A percentile compares a stretch with the other conserved stretches of the same genome.
These are phyloP conservation scores for Coleophora flavipennella DNA, from an alignment of 2,888 invertebrate genomes.

Conservation along the genomic window DNA sequence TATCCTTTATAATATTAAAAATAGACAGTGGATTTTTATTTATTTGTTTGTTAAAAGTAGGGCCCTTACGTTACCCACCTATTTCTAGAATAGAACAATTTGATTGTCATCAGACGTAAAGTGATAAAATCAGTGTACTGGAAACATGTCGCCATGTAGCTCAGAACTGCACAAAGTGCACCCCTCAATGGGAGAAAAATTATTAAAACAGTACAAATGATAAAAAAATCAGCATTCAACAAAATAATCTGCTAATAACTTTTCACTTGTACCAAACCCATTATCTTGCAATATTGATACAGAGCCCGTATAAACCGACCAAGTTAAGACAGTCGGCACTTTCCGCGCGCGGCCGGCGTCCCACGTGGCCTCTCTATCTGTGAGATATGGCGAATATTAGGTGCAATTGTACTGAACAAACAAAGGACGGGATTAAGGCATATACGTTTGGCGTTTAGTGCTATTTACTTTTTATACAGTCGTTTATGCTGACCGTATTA, in stretches of 20 bases:
- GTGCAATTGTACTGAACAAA: conserved; percentile 32
- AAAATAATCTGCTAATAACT: conserved; percentile 14
- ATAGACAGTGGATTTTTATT: too few species aligned
- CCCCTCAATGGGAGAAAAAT: too few species aligned
- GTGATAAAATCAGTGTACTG: too few species aligned
- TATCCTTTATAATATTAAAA: too few species aligned
- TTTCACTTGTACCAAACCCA: conserved; percentile 18
- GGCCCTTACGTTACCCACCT: too few species aligned
- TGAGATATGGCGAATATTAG: conserved; percentile 49
- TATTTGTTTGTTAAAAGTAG: too few species aligned
- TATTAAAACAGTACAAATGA: too few species aligned
- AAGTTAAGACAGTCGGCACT: conserved; percentile 32
- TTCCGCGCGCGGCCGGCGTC: conserved; percentile 20
- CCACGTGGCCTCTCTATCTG: conserved; percentile 42
- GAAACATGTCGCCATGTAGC: too few species aligned
- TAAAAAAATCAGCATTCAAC: too few species aligned
- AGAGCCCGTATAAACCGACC: conserved; percentile 35
- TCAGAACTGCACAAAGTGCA: too few species aligned
- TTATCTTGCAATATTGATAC: conserved; percentile 51
- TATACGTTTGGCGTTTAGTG: conserved; percentile 22
- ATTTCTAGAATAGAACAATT: too few species aligned
- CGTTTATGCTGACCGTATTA: conserved; percentile 17
- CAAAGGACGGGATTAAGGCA: conserved; percentile 31
- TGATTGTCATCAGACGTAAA: too few species aligned
- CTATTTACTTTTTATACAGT: conserved; percentile 50